Conservation (phyloP, 2,888 invertebrate genomes). For the Rhodophaea formosa region DNA sequence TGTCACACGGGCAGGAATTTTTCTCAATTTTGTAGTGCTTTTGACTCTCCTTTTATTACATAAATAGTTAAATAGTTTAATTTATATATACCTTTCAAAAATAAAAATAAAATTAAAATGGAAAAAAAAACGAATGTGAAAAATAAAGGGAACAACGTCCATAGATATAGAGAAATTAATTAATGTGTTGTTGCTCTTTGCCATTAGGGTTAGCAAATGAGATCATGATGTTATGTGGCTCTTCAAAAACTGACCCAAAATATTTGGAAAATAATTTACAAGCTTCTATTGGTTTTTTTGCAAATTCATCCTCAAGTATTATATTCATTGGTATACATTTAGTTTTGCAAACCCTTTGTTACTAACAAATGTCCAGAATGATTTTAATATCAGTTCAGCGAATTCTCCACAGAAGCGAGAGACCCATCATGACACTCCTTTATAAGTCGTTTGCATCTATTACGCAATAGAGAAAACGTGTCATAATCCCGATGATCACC, state of each 20-base stretch:
- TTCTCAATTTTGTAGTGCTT: too few relatives aligned
- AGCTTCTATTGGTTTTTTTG: conserved; percentile 9
- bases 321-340: conserved; percentile 13
- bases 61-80: too few relatives aligned
- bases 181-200: too few relatives aligned
- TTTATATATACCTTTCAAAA: too few relatives aligned
- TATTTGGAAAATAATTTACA: conserved; percentile 24
- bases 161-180: too few relatives aligned
- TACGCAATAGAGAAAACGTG: conserved; percentile 21
- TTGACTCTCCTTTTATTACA: too few relatives aligned
- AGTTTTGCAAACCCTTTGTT: conserved; percentile 6
- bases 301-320: neutral
- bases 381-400: conserved; percentile 13
- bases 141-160: too few relatives aligned
- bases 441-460: conserved; percentile 18
- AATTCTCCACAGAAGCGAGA: conserved; percentile 15
- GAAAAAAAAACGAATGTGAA: too few relatives aligned
- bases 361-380: conserved; percentile 23
- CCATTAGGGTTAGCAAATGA: too few relatives aligned
- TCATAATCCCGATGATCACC: conserved; percentile 24
- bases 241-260: conserved; percentile 21
- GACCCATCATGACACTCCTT: conserved; percentile 16
- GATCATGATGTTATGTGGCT: too few relatives aligned
- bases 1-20: too few relatives aligned
- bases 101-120: too few relatives aligned